A percentile compares a stretch with the other conserved stretches of the same genome.
Evolutionary conservation across 2,797 vertebrate genomes (phyloP).

Genomic region (Hydrocynus forskahlii): DNA sequence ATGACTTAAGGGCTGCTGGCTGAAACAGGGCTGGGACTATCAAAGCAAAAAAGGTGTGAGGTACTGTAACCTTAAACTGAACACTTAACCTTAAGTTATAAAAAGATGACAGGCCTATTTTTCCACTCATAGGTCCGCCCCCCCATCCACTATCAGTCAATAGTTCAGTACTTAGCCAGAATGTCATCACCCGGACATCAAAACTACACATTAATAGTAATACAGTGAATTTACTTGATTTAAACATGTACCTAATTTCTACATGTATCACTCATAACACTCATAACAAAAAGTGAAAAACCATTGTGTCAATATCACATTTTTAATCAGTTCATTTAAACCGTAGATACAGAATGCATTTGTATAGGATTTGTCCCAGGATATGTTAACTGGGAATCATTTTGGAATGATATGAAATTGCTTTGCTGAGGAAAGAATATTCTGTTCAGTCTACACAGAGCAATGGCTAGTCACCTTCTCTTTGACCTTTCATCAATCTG

Average conservation of each 20-base stretch:
- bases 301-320: too few species aligned
- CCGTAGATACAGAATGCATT: too few species aligned
- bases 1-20: neutral
- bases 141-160: too few species aligned
- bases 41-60: constrained; percentile 11
- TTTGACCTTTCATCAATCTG: neutral
- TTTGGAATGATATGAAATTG: neutral
- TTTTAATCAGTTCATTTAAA: too few species aligned
- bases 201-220: too few species aligned
- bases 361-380: neutral
- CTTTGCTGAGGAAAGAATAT: neutral
- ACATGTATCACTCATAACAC: too few species aligned
- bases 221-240: too few species aligned
- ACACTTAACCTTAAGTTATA: constrained; percentile 4
- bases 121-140: neutral
- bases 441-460: neutral
- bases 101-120: neutral
- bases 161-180: too few species aligned
- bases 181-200: too few species aligned
- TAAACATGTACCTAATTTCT: too few species aligned
- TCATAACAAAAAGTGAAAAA: too few species aligned
- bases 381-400: neutral
- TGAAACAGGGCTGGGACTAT: neutral
- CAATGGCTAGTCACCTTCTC: neutral
- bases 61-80: constrained; percentile 13